Conservation (phyloP, 2,797 vertebrate species). For the Rhabdophis nuchalis region DNA sequence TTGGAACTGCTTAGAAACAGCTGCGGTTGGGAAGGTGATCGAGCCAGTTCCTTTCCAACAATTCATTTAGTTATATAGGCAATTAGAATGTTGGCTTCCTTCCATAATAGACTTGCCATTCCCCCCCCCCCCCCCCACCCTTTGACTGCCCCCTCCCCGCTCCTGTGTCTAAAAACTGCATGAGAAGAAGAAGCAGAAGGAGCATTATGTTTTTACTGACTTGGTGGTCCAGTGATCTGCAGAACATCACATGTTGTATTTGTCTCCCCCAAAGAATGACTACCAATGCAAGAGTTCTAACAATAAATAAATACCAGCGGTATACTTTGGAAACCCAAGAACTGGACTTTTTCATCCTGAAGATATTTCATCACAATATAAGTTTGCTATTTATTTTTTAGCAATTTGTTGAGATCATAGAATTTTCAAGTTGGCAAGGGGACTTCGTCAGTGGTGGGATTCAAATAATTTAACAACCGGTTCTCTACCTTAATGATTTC, state of each 20-base stretch:
- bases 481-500: no score
- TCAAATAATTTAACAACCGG: no score
- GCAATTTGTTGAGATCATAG: not conserved
- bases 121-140: fast-evolving
- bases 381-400: not conserved
- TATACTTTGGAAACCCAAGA: not conserved
- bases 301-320: not conserved
- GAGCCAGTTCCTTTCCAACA: not conserved
- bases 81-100: not conserved
- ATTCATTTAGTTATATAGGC: not conserved
- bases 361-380: not conserved
- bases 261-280: not conserved
- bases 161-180: not conserved
- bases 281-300: not conserved
- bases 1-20: not conserved
- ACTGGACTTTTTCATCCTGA: not conserved
- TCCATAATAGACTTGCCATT: not conserved
- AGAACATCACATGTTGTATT: not conserved
- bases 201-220: not conserved
- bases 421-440: not conserved
- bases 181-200: not conserved
- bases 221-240: not conserved
- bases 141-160: not conserved
- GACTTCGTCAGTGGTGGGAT: no score
- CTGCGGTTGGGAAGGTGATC: not conserved